Evolutionary conservation across 1,140 invertebrate genomes (phyloP).

Genomic region (Metopolophium dirhodum): DNA sequence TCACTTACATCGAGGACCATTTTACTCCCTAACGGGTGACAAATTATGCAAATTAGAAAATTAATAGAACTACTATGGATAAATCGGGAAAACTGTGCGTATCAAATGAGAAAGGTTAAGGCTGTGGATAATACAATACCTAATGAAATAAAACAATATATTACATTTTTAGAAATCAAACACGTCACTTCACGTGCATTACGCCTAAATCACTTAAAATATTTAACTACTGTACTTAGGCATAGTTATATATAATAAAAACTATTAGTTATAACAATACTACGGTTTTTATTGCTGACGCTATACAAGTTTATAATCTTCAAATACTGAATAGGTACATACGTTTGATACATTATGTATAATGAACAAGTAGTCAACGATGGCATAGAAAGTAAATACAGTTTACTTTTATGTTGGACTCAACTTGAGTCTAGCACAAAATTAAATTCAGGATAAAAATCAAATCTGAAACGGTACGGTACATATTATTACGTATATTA

Average conservation of each 20-base stretch:
- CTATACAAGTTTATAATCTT: not conserved
- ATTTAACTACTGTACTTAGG: not conserved
- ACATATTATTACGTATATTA: not conserved
- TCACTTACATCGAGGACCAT: not conserved
- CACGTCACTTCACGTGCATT: not conserved
- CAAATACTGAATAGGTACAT: too few relatives aligned
- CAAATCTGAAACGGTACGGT: not conserved
- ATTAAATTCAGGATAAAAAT: not conserved
- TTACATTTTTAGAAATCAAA: not conserved
- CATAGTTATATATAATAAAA: not conserved
- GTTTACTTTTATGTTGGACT: too few relatives aligned
- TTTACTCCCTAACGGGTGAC: not conserved
- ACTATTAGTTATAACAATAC: not conserved
- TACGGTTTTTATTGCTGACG: not conserved
- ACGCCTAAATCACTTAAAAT: not conserved
- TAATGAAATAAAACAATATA: not conserved
- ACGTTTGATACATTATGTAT: not conserved
- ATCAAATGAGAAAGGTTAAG: not conserved
- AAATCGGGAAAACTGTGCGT: not conserved
- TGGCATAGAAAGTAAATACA: not conserved
- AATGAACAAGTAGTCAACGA: too few relatives aligned
- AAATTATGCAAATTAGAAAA: not conserved
- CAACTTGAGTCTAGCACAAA: not conserved
- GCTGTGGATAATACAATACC: not conserved
- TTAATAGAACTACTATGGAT: not conserved